Conservation (phyloP, 2,113 vertebrate species). For the Patagioenas fasciata region DNA sequence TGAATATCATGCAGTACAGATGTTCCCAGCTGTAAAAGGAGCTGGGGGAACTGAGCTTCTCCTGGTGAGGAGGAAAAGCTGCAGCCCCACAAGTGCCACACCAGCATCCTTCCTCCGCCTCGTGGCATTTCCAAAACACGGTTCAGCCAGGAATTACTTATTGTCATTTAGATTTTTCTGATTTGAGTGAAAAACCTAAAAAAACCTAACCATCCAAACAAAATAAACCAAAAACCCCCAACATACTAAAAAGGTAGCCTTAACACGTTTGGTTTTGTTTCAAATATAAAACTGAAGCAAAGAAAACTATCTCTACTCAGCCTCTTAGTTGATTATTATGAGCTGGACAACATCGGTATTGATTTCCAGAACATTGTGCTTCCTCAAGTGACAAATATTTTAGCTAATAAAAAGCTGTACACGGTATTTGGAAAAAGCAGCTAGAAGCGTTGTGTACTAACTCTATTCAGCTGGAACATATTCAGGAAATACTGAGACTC, state of each 20-base stretch:
- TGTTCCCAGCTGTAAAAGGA: background rate
- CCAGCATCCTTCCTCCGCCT: background rate
- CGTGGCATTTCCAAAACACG: background rate
- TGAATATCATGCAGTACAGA: background rate
- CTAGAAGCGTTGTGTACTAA: background rate
- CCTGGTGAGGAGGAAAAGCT: background rate
- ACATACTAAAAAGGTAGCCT: background rate
- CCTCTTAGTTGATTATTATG: background rate
- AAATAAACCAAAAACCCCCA: too few species aligned
- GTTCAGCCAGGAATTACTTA: background rate
- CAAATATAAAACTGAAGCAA: background rate
- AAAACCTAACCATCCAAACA: too few species aligned
- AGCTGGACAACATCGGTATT: background rate
- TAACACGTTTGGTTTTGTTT: background rate
- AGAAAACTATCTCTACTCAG: background rate
- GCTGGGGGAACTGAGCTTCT: background rate
- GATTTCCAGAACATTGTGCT: background rate
- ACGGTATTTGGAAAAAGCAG: background rate
- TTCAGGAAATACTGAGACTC: conserved; percentile 11
- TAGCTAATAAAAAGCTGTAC: background rate
- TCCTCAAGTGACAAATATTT: background rate
- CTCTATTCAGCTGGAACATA: background rate
- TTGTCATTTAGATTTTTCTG: background rate
- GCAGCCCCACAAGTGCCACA: background rate
- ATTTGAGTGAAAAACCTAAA: background rate